A percentile compares a stretch with the other conserved stretches of the same genome.
These are phyloP conservation scores for Ametastegia equiseti DNA, from an alignment of 2,888 invertebrate species.

Conservation along the genomic window DNA sequence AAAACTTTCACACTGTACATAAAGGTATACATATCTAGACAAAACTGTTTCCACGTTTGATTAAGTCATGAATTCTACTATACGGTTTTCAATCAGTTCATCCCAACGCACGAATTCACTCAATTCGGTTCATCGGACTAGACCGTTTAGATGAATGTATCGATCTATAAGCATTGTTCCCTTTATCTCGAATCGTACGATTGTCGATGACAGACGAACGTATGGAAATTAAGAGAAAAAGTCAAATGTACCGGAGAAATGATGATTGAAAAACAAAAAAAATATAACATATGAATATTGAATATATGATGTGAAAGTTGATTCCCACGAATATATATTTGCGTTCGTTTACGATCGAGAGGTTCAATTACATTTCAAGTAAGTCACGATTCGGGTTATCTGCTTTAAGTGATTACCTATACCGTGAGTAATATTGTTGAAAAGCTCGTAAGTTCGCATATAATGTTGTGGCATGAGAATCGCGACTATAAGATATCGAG, in stretches of 20 bases:
- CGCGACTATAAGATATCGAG: constrained; percentile 1
- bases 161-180: not conserved
- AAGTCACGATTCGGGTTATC: not conserved
- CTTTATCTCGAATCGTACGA: too few species aligned
- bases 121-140: not conserved
- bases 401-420: not conserved
- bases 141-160: not conserved
- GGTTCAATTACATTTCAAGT: not conserved
- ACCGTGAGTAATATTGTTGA: not conserved
- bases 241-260: not conserved
- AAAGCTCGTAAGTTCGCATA: not conserved
- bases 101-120: constrained; percentile 8
- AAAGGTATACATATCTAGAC: not conserved
- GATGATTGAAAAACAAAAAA: too few species aligned
- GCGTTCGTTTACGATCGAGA: not conserved
- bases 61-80: not conserved
- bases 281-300: too few species aligned
- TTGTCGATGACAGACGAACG: not conserved
- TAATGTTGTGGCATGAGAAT: not conserved
- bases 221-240: not conserved
- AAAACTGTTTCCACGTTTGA: constrained; percentile 21
- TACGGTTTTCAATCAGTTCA: constrained; percentile 35
- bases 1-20: not conserved
- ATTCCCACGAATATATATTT: not conserved
- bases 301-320: constrained; percentile 1